Base-by-base conservation (phyloP, 2,797 vertebrate genomes). In the Gastrophryne carolinensis region DNA sequence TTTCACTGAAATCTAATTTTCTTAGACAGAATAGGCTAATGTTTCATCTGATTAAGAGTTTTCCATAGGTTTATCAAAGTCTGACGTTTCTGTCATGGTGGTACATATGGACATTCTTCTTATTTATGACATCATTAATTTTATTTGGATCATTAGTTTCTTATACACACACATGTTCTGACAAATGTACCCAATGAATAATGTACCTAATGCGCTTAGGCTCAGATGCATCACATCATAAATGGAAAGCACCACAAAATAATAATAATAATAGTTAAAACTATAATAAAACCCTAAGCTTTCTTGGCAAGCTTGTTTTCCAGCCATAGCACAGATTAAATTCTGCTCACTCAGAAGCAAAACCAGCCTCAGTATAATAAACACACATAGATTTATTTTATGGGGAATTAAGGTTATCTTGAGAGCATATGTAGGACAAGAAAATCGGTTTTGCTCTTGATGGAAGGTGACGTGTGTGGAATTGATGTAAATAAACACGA, bases 81-180 rank as follows among this genome's bases (percentile, higher is more conserved):
- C 92, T 90, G 83, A 87, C 85, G 86, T 90, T 90, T 87, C 90
- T 86, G 90, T 93, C 93, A 93, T 87, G 92, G 88, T 88, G 47
- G 85, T 85, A 79, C 88, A 93, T 90, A 86, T 82, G 83, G 83
- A 89, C 90, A 95, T 97, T 95, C 95, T 94, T 98, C 95, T 95
- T 87, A 91, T 95, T 97, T 95, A 98, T 97, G 92, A 94, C 87
- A 68, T 91, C 96, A 96, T 98, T 98, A 93, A 95, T 98, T 96
- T 96, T 93, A 87, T 87, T 87, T 89, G 95, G 95, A 93, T 96
- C 96, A 97, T 98, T 98, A 98, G 91, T 89, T 90, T 92, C 90
- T 90, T 91, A 88, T 90, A 91, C 89, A 91, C 90, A 94, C 91
- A 90, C 87, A 86, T 94, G 92, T 94, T 95, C 94, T 96, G 95